phyloP scores from a whole-genome alignment of 1,140 invertebrate genomes.

The Musca vetustissima region DNA sequence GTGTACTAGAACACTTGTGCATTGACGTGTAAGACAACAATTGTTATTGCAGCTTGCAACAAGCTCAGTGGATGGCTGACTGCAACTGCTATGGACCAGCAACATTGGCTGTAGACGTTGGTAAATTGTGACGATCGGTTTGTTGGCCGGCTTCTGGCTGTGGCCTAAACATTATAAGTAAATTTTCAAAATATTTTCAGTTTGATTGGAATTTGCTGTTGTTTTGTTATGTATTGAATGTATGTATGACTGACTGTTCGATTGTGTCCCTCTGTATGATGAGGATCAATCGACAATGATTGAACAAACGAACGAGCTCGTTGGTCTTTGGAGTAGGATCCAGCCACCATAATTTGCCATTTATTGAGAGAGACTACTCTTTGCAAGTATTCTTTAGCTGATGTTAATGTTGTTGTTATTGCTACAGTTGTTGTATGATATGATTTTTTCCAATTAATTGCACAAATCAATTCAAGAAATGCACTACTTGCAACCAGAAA shows the following conservation, averaged over 20 bases:
- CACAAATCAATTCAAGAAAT: constrained; percentile 55
- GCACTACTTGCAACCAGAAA: constrained; percentile 43
- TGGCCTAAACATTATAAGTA: constrained; percentile 15
- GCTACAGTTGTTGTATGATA: constrained; percentile 6
- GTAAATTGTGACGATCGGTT: background rate
- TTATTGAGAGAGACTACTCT: too few species aligned
- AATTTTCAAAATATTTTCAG: constrained; percentile 23
- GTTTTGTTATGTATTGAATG: background rate
- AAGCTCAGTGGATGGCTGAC: background rate
- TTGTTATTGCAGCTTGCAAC: background rate
- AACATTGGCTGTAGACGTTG: too few species aligned
- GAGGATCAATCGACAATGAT: too few species aligned
- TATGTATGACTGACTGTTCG: too few species aligned
- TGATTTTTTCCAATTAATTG: constrained; percentile 47
- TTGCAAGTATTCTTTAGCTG: too few species aligned
- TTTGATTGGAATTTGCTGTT: constrained; percentile 14
- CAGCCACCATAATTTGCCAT: too few species aligned
- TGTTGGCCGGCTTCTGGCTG: background rate
- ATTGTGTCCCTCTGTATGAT: background rate
- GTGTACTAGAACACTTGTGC: too few species aligned
- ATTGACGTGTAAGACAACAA: too few species aligned
- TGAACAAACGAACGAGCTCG: too few species aligned
- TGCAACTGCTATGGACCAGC: background rate
- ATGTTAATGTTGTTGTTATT: background rate
- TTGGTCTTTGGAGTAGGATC: too few species aligned